A percentile compares a stretch with the other conserved stretches of the same genome.
Evolutionary conservation across 2,113 vertebrate genomes (phyloP).

Genomic region (Probosciger aterrimus): DNA sequence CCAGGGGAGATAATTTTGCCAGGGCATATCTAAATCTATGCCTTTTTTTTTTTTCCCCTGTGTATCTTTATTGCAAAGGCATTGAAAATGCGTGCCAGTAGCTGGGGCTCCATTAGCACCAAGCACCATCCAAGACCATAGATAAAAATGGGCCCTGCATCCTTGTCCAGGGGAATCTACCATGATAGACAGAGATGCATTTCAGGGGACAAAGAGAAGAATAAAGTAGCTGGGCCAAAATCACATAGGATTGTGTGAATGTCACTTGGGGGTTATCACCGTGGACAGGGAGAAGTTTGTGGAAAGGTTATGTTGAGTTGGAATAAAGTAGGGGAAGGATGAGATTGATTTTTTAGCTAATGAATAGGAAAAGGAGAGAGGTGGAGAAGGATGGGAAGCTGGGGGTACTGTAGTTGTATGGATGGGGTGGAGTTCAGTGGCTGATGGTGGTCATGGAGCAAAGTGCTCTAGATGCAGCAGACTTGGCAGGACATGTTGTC

Average conservation of each 20-base stretch:
- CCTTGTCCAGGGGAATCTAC: background rate
- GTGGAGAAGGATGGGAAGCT: background rate
- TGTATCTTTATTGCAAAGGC: background rate
- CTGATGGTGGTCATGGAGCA: background rate
- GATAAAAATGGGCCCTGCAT: background rate
- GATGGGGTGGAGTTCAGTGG: background rate
- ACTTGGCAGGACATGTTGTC: background rate
- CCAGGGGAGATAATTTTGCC: background rate
- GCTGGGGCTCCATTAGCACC: background rate
- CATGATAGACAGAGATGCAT: background rate
- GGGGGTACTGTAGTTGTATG: background rate
- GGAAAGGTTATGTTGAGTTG: background rate
- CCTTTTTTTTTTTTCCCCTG: background rate
- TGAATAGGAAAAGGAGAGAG: background rate
- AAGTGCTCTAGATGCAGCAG: background rate
- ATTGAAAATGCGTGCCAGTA: background rate
- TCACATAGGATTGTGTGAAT: background rate
- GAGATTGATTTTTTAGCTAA: background rate
- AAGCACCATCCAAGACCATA: background rate
- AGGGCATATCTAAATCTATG: background rate
- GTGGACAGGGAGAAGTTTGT: background rate
- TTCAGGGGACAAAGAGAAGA: background rate
- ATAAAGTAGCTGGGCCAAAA: background rate
- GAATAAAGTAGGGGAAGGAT: background rate
- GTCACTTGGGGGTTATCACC: background rate